These are phyloP conservation scores for Valencia hispanica DNA, from an alignment of 2,797 vertebrate species.

Conservation along the genomic window DNA sequence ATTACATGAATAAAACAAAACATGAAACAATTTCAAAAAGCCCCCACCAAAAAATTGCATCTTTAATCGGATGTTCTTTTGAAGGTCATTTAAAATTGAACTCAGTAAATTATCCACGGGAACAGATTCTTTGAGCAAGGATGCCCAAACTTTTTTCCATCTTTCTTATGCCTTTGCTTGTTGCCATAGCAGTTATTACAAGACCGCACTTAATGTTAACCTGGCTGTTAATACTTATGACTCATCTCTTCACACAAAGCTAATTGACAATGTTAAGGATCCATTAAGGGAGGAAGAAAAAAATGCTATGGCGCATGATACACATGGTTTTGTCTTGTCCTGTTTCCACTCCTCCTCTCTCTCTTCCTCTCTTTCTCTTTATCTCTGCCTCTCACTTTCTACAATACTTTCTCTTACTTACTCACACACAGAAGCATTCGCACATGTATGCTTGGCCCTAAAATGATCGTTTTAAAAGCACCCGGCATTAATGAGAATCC, in stretches of 20 bases:
- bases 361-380: neutral
- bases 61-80: neutral
- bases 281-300: conserved; percentile 27
- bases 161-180: conserved; percentile 3
- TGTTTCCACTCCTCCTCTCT: neutral
- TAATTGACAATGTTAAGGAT: conserved; percentile 46
- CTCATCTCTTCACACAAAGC: conserved; percentile 30
- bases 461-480: conserved; percentile 56
- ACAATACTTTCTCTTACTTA: neutral
- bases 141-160: neutral
- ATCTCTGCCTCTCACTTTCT: too few relatives aligned
- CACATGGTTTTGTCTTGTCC: conserved; percentile 8
- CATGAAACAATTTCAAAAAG: neutral
- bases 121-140: neutral
- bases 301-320: conserved; percentile 14
- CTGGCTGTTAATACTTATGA: conserved; percentile 23
- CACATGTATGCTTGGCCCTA: conserved; percentile 29
- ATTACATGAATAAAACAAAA: neutral
- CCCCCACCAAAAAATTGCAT: neutral
- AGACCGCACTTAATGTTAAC: conserved; percentile 18
- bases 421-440: neutral
- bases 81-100: neutral
- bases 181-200: conserved; percentile 37
- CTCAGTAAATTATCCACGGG: neutral
- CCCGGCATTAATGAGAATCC: conserved; percentile 61